Evolutionary conservation across 2,888 invertebrate species (phyloP), one percentile per base, ranked within the genome.

Genomic region (Ischnura elegans): DNA sequence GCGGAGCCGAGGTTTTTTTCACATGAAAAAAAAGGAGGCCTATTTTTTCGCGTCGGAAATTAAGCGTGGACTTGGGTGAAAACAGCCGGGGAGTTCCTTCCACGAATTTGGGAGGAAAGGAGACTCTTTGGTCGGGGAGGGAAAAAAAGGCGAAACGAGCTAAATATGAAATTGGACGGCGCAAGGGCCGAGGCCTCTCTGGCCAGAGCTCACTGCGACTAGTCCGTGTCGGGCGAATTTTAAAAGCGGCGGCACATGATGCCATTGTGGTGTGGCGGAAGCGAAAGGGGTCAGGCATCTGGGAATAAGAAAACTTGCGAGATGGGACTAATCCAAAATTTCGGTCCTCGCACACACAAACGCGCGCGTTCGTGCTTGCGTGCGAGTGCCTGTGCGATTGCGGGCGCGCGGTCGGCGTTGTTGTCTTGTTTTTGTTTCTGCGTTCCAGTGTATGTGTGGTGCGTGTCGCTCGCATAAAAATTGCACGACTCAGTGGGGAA

Each of bases 1-100:
- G 25, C 13, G 10, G 25, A 76, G 76, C 76, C 76, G 13, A 13
- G 76, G 76, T 76, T 76, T 76, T 51, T 19, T n/a, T 36, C 10
- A 10, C 36, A 36, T 13, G 51, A 36, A 76, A 76, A 25, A 36
- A n/a, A n/a, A n/a, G n/a, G n/a, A n/a, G n/a, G n/a, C n/a, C n/a
- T n/a, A n/a, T 29, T 76, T 76, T 76, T 76, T 36, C 76, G 36
- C 16, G 29, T 10, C 10, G 8, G 36, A 76, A 76, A 76, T 76
- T 76, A 76, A 76, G 76, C 76, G 76, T 76, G 36, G 76, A 76
- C 76, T 29, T 76, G 76, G 29, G 29, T 36, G 36, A 76, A 76
- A 76, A 76, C 25, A 10, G 2, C 36, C 76, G 36, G n/a, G n/a
- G 76, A 29, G 76, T 36, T 76, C 76, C 76, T 36, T 76, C 36